phyloP scores from a whole-genome alignment of 2,797 vertebrate genomes.

The Sebastes trivittatus region DNA sequence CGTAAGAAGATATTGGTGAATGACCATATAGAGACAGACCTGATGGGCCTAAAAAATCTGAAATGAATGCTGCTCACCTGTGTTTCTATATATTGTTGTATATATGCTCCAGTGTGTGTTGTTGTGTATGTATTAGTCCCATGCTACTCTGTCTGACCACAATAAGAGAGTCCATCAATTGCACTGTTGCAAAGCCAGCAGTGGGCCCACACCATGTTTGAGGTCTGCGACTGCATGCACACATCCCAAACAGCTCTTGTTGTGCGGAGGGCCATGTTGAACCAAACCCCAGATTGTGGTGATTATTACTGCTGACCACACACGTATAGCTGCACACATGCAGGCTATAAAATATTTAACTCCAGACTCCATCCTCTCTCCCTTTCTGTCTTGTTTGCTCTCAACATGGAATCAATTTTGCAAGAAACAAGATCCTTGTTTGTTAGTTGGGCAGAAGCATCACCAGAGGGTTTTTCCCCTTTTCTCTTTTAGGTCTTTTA shows the following conservation, averaged over 20 bases:
- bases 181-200: constrained; percentile 27
- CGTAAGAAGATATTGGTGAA: neutral
- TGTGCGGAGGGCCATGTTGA: constrained; percentile 50
- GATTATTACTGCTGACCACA: constrained; percentile 74
- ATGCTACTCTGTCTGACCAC: constrained; percentile 28
- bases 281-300: constrained; percentile 66
- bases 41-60: neutral
- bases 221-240: constrained; percentile 47
- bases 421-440: constrained; percentile 70
- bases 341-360: constrained; percentile 68
- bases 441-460: constrained; percentile 65
- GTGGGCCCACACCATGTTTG: constrained; percentile 18
- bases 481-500: constrained; percentile 38
- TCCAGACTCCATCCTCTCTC: constrained; percentile 49
- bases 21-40: neutral
- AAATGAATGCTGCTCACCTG: neutral
- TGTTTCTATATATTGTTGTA: neutral
- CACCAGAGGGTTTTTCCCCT: constrained; percentile 57
- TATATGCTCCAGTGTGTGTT: neutral
- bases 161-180: constrained; percentile 38
- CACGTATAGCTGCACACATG: constrained; percentile 72
- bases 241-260: constrained; percentile 37
- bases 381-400: constrained; percentile 57
- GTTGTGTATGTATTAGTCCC: neutral
- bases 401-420: constrained; percentile 76